A percentile compares a stretch with the other conserved stretches of the same genome.
phyloP scores from a whole-genome alignment of 30 jellyfish, hydroid and myxozoan genomes.

The Turritopsis dohrnii region DNA sequence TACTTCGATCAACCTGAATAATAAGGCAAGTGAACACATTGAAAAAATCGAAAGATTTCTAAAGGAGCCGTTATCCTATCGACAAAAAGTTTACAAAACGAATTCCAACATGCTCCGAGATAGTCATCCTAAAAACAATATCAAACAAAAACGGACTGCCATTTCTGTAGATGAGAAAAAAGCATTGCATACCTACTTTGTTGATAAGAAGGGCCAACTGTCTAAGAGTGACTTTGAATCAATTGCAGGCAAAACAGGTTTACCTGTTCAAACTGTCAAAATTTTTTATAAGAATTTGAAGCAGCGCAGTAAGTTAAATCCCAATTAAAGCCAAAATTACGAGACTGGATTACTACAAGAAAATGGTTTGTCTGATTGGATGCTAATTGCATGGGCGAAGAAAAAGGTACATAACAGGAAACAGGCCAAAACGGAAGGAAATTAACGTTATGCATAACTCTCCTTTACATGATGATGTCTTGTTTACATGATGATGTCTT shows the following conservation, averaged over 20 bases:
- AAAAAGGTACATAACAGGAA: not conserved
- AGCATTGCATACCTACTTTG: constrained; percentile 25
- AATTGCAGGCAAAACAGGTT: constrained; percentile 34
- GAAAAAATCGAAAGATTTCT: constrained; percentile 49
- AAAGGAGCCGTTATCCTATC: constrained; percentile 34
- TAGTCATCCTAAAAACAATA: not conserved
- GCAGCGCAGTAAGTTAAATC: constrained; percentile 35
- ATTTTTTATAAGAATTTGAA: constrained; percentile 64
- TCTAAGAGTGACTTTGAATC: constrained; percentile 28
- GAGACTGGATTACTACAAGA: too few relatives aligned
- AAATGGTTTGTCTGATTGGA: not conserved
- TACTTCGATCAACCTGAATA: not conserved
- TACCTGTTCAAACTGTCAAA: constrained; percentile 44
- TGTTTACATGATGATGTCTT: too few relatives aligned
- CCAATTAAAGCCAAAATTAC: not conserved
- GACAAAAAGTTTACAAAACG: constrained; percentile 37
- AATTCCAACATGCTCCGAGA: constrained; percentile 9
- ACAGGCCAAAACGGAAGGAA: not conserved
- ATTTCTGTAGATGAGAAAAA: constrained; percentile 43
- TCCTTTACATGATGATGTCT: too few relatives aligned
- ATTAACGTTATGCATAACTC: too few relatives aligned
- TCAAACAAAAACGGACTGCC: constrained; percentile 32
- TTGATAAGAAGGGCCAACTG: constrained; percentile 31
- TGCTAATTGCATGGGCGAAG: not conserved
- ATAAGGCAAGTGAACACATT: constrained; percentile 33